Conservation (phyloP, 2,888 invertebrate genomes). For the Pyrrhosoma nymphula region DNA sequence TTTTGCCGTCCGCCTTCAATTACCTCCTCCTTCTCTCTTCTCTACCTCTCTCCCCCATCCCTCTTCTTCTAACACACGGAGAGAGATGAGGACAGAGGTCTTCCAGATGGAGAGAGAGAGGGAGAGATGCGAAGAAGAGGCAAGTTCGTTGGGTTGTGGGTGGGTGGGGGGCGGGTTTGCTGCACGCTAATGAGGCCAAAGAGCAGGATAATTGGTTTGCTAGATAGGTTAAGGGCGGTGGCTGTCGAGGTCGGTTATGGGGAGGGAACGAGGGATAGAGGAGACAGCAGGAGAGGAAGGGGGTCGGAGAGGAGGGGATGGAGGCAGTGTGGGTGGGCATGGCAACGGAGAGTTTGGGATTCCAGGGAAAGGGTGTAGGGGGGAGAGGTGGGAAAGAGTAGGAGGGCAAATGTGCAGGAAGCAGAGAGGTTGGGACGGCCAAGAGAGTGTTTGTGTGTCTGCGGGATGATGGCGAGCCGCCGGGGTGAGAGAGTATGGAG, state of each 20-base stretch:
- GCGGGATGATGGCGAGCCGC: not conserved
- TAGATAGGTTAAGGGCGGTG: slow-evolving; percentile 61
- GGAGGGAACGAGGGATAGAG: not conserved
- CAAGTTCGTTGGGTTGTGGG: not conserved
- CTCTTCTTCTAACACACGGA: too few species aligned
- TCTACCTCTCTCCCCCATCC: not conserved
- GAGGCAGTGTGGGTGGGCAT: not conserved
- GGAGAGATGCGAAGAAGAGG: not conserved
- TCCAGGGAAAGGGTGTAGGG: not conserved
- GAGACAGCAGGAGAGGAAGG: too few species aligned
- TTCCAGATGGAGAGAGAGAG: not conserved
- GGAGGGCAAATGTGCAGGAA: not conserved
- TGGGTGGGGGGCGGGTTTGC: slow-evolving; percentile 1
- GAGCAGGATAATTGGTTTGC: slow-evolving; percentile 62
- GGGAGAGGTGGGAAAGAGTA: not conserved
- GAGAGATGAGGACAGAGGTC: not conserved
- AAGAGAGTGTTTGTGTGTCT: too few species aligned
- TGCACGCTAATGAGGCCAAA: slow-evolving; percentile 62
- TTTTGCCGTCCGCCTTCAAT: not conserved
- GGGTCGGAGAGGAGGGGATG: not conserved
- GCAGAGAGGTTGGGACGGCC: not conserved
- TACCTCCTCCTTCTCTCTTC: not conserved
- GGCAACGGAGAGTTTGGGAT: slow-evolving; percentile 18
- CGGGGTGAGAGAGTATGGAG: too few species aligned
- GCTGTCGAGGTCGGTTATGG: slow-evolving; percentile 26